Conservation (phyloP, 2,888 invertebrate species). For the Epiperipatus broadwayi region DNA sequence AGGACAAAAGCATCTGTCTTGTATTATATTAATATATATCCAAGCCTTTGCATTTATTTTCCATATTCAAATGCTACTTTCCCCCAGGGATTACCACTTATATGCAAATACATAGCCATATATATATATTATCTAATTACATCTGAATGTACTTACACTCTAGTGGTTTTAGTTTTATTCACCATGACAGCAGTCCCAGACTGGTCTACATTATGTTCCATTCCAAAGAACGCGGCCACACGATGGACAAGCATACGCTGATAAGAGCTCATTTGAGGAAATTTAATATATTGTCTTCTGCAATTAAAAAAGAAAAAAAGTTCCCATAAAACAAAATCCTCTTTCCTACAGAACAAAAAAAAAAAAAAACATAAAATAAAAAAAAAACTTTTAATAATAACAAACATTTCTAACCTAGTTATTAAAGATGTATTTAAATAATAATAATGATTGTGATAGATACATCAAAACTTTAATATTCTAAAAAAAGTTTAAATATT, state of each 20-base stretch:
- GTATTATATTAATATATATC: no score
- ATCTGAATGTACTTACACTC: conserved; percentile 37
- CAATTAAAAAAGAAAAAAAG: conserved; percentile 11
- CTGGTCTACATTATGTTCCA: conserved; percentile 79
- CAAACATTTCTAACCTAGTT: not conserved
- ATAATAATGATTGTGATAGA: no score
- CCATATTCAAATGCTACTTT: no score
- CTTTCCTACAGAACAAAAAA: not conserved
- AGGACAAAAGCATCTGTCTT: no score
- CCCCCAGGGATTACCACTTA: no score
- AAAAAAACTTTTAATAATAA: no score
- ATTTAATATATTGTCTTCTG: conserved; percentile 46
- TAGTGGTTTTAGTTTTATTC: conserved; percentile 45
- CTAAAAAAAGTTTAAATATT: no score
- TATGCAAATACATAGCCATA: no score
- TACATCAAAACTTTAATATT: no score
- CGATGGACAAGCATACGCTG: conserved; percentile 89
- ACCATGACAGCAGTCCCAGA: conserved; percentile 53
- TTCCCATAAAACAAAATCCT: not conserved
- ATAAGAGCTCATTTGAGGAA: conserved; percentile 83
- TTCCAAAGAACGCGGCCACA: conserved; percentile 75
- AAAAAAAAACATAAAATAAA: not conserved
- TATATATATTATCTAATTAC: no score
- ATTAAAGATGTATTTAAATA: no score
- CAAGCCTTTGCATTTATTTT: no score